Evolutionary conservation across 1,140 invertebrate species (phyloP), one percentile per base, ranked within the genome.

Genomic region (Campodea augens): DNA sequence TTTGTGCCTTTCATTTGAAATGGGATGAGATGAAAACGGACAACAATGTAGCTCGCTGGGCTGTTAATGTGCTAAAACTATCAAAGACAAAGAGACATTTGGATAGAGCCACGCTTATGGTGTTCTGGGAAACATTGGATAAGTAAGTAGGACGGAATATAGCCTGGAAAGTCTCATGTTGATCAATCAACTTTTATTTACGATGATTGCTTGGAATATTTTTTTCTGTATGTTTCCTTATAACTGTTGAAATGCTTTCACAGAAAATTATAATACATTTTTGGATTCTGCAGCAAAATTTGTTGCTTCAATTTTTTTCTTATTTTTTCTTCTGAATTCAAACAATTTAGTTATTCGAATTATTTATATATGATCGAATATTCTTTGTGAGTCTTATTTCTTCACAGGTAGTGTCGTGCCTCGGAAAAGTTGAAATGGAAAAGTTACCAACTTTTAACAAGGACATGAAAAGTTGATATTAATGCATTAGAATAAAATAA

Each of bases 1-100:
- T 98, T 58, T 87, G 81, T 63, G 95, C 88, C 29, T 99, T 97
- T 67, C 95, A 99, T 64, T 67, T 98, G 51, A 97, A 98, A 66
- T 98, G 81, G 62, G 83, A 91, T 56, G 92, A 98, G 64, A 82
- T 95, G 73, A 84, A 81, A 56, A 52, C 96, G 50, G 93, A 98
- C 60, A 64, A 74, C 5, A 98, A 98, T 63, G 89, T 98, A 27
- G 79, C 76, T 21, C 83, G 89, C 52, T 98, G 95, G 95, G 84
- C 86, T 21, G 95, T 98, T 0, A 82, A 81, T 21, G 78, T 98
- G 13, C 77, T 98, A 38, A 77, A 89, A 60, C 65, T 98, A 4
- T 93, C 89, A 41, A 71, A 86, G 55, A 84, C 81, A 39, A 93
- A 93, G 67, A 68, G 95, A 25, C 93, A 98, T 75, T 77, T 98